These are phyloP conservation scores for Smittia aterrima DNA, from an alignment of 2,888 invertebrate species.

Conservation along the genomic window DNA sequence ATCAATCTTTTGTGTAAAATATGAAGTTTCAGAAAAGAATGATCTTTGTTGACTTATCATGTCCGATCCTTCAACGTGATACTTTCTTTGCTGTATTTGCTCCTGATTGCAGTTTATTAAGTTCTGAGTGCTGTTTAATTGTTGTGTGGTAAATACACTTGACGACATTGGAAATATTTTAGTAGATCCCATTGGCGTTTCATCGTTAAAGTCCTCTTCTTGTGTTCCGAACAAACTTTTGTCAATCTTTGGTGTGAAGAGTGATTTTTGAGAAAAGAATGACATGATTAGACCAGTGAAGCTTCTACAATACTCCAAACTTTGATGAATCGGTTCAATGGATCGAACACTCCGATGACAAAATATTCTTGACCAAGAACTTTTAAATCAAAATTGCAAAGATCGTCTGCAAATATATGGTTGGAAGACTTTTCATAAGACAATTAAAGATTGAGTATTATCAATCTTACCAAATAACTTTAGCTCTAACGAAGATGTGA, in stretches of 20 bases:
- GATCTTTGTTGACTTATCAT: no score
- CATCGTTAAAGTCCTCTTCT: background rate
- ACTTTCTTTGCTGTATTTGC: no score
- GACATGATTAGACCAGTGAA: background rate
- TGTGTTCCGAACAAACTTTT: background rate
- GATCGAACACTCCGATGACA: constrained; percentile 48
- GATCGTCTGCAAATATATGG: constrained; percentile 44
- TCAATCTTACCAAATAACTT: constrained; percentile 19
- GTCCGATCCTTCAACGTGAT: no score
- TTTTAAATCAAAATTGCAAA: constrained; percentile 44
- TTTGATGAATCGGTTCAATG: constrained; percentile 38
- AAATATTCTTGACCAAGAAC: constrained; percentile 49
- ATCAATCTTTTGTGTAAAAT: no score
- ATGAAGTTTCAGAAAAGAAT: no score
- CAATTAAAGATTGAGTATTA: background rate
- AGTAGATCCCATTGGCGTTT: background rate
- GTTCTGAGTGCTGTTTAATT: background rate
- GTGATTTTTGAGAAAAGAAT: background rate
- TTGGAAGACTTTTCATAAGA: no score
- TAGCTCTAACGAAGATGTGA: background rate
- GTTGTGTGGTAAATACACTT: background rate
- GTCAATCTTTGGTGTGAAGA: background rate
- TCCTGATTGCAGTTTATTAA: background rate
- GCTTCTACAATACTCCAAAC: constrained; percentile 37
- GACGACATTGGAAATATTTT: background rate